Evolutionary conservation across 2,113 vertebrate genomes (phyloP).

Genomic region (Phalacrocorax aristotelis): DNA sequence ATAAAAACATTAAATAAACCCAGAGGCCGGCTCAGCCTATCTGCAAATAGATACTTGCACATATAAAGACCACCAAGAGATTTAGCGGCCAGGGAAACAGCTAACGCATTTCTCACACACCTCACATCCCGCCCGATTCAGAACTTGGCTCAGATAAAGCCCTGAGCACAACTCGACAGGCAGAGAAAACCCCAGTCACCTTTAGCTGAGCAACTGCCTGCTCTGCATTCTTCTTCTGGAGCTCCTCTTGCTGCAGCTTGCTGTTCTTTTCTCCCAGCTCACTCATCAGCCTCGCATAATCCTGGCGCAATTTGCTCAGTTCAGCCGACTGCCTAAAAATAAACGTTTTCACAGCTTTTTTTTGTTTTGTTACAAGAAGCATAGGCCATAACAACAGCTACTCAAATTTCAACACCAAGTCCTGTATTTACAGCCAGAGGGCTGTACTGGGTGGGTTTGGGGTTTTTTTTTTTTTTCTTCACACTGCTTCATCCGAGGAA

Average conservation of each 20-base stretch:
- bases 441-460: background rate
- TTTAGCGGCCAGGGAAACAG: background rate
- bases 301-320: constrained; percentile 91
- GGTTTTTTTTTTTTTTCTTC: background rate
- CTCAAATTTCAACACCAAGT: background rate
- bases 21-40: background rate
- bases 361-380: background rate
- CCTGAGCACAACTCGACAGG: background rate
- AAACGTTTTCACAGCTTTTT: background rate
- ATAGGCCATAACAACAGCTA: background rate
- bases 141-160: background rate
- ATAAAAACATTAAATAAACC: background rate
- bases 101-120: background rate
- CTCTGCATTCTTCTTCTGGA: constrained; percentile 93
- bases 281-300: constrained; percentile 86
- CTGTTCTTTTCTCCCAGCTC: constrained; percentile 89
- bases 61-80: background rate
- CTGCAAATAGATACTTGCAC: background rate
- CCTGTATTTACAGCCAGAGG: background rate
- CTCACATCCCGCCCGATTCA: background rate
- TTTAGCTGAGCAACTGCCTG: constrained; percentile 87
- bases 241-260: constrained; percentile 93
- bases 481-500: background rate
- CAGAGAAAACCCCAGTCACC: constrained; percentile 54
- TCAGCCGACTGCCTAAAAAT: constrained; percentile 89